Conservation (phyloP, 2,113 vertebrate species). For the Triplophysa rosa region DNA sequence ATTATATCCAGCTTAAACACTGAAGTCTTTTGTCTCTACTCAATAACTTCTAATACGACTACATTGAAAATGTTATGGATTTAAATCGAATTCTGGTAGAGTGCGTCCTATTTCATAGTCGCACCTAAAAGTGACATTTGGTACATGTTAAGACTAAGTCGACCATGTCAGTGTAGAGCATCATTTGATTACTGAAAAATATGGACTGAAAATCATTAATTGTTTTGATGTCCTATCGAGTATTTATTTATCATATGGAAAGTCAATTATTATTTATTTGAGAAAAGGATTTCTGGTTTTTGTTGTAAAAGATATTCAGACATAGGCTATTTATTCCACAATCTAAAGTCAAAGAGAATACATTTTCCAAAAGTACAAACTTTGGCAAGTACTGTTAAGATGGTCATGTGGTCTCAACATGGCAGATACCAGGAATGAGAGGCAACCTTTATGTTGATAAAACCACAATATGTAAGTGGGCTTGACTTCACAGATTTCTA, state of each 20-base stretch:
- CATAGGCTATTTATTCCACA: too few relatives aligned
- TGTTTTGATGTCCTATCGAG: neutral
- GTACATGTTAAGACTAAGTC: neutral
- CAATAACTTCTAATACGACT: neutral
- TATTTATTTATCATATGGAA: too few relatives aligned
- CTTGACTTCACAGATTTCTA: neutral
- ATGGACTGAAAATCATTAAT: neutral
- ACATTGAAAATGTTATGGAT: neutral
- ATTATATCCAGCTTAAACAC: neutral
- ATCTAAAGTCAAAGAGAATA: too few relatives aligned
- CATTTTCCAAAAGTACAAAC: too few relatives aligned
- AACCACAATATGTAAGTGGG: neutral
- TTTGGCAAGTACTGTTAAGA: too few relatives aligned
- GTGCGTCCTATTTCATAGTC: neutral
- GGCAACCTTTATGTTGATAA: neutral
- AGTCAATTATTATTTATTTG: too few relatives aligned
- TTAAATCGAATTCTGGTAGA: slow-evolving; percentile 17
- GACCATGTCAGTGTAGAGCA: neutral
- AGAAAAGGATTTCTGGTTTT: too few relatives aligned
- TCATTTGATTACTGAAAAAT: neutral
- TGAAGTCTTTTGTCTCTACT: neutral
- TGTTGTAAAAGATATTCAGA: too few relatives aligned
- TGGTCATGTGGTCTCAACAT: too few relatives aligned
- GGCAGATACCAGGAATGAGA: neutral
- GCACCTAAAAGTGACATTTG: too few relatives aligned